Evolutionary conservation across 2,888 invertebrate species (phyloP).

Genomic region (Mamestra brassicae): DNA sequence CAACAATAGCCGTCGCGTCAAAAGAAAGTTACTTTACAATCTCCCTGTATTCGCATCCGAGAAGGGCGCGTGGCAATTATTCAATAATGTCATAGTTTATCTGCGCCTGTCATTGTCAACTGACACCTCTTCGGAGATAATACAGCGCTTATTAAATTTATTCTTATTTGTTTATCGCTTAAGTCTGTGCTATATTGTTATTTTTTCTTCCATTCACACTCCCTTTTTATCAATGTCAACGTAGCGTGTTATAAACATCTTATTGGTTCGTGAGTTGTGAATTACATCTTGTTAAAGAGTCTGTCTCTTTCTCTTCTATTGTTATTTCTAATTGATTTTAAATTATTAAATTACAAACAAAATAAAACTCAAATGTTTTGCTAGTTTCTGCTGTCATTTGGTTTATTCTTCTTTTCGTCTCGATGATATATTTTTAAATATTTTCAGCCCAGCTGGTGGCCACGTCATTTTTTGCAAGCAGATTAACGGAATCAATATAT

Average conservation of each 20-base stretch:
- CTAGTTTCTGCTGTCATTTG: background rate
- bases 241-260: conserved; percentile 17
- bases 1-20: background rate
- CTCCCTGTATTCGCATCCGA: conserved; percentile 19
- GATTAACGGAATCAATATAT: too few relatives aligned
- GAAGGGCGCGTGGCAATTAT: conserved; percentile 61
- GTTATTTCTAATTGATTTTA: background rate
- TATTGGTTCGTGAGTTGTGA: conserved; percentile 23
- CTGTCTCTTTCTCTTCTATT: conserved; percentile 5
- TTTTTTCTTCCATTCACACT: conserved; percentile 36
- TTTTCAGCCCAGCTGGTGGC: too few relatives aligned
- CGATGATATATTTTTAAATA: too few relatives aligned
- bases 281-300: conserved; percentile 3
- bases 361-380: background rate
- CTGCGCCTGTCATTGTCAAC: conserved; percentile 62
- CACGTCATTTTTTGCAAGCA: background rate
- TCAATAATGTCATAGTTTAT: conserved; percentile 62
- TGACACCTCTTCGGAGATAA: conserved; percentile 57
- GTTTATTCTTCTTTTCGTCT: too few relatives aligned
- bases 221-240: conserved; percentile 41
- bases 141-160: conserved; percentile 48
- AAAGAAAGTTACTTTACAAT: conserved; percentile 15
- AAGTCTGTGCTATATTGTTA: conserved; percentile 33
- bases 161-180: conserved; percentile 41
- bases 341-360: background rate